phyloP scores from a whole-genome alignment of 1,140 invertebrate genomes.

The Plectrocnemia conspersa region DNA sequence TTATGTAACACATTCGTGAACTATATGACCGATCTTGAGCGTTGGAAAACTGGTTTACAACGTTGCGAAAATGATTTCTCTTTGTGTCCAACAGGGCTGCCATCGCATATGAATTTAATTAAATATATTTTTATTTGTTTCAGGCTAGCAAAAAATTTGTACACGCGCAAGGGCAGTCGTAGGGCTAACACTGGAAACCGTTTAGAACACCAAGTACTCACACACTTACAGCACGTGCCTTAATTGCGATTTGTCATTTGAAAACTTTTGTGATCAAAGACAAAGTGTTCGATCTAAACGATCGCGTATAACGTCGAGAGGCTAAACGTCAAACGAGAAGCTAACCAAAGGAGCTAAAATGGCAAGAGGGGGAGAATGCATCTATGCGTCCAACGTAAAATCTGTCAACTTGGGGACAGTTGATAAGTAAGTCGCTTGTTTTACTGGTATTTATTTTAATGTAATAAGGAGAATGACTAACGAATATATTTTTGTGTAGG shows the following conservation, averaged over 20 bases:
- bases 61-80: too few species aligned
- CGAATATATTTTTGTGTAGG: constrained; percentile 36
- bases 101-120: too few species aligned
- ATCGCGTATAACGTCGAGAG: neutral
- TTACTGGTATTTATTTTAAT: neutral
- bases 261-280: neutral
- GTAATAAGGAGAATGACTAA: neutral
- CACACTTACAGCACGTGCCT: constrained; percentile 75
- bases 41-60: too few species aligned
- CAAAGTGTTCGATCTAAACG: neutral
- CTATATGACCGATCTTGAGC: too few species aligned
- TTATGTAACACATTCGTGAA: too few species aligned
- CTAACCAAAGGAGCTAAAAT: constrained; percentile 37
- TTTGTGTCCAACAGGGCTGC: too few species aligned
- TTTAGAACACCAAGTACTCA: constrained; percentile 71
- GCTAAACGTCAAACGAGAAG: neutral
- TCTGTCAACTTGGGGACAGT: constrained; percentile 23
- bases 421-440: constrained; percentile 25
- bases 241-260: constrained; percentile 48
- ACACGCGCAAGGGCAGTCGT: constrained; percentile 68
- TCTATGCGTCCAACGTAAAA: constrained; percentile 18
- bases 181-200: constrained; percentile 72
- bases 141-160: constrained; percentile 69
- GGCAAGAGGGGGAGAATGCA: constrained; percentile 30
- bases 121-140: constrained; percentile 41